Conservation (phyloP, 2,113 vertebrate genomes). For the Trichechus manatus region DNA sequence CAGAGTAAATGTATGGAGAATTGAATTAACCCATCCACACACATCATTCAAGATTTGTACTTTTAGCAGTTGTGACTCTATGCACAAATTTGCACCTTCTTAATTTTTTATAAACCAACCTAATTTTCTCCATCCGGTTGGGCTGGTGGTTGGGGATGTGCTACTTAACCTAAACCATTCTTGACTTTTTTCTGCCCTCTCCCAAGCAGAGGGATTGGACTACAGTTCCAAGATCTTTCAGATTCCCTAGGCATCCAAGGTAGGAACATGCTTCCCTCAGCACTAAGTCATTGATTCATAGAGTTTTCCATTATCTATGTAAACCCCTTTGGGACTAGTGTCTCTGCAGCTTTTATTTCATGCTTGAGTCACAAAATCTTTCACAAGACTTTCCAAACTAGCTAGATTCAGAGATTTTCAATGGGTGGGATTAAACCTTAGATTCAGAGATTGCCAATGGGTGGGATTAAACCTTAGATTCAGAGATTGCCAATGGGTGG, state of each 20-base stretch:
- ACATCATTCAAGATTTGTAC: background rate
- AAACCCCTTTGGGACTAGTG: background rate
- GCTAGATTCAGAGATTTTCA: background rate
- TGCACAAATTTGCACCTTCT: background rate
- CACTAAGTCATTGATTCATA: background rate
- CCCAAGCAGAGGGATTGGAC: background rate
- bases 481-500: too few relatives aligned
- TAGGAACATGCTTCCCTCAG: too few relatives aligned
- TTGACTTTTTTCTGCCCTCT: background rate
- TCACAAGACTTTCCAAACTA: background rate
- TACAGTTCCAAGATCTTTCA: background rate
- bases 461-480: background rate
- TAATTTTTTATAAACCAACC: background rate
- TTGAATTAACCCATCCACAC: background rate
- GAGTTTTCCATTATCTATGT: background rate
- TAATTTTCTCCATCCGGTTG: background rate
- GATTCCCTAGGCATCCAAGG: background rate
- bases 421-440: background rate
- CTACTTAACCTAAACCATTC: background rate
- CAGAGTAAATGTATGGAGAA: background rate
- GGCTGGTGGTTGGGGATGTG: background rate
- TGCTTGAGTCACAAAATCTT: background rate
- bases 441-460: background rate
- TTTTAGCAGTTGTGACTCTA: background rate
- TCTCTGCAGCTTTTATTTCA: slow-evolving; percentile 9